These are phyloP conservation scores for Craseonycteris thonglongyai DNA, from an alignment of 2,113 vertebrate species.

Conservation along the genomic window DNA sequence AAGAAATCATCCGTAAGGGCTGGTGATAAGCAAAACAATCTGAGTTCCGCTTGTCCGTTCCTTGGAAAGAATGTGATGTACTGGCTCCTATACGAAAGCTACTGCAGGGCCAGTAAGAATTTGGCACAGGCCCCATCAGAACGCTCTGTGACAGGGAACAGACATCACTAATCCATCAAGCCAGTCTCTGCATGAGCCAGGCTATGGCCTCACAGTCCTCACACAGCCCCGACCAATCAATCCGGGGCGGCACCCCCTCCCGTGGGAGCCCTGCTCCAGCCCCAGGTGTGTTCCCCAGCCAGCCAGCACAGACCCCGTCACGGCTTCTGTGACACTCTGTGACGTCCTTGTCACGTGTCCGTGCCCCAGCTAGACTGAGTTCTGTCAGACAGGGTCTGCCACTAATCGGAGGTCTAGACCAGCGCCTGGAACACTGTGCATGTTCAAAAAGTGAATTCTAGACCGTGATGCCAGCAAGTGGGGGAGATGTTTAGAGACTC, in stretches of 20 bases:
- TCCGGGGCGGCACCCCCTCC: background rate
- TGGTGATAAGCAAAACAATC: background rate
- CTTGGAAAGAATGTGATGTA: background rate
- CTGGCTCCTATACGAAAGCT: background rate
- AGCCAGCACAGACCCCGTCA: accelerated
- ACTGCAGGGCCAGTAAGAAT: background rate
- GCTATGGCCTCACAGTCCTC: background rate
- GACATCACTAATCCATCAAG: background rate
- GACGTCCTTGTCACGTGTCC: background rate
- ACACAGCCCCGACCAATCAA: accelerated
- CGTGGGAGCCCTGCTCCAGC: background rate
- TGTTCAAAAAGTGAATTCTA: background rate
- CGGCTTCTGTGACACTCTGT: background rate
- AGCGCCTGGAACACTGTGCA: accelerated
- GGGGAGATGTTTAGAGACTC: background rate
- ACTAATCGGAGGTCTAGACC: accelerated
- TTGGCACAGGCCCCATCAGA: background rate
- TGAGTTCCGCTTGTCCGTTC: background rate
- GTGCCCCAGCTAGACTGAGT: background rate
- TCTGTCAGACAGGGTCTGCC: background rate
- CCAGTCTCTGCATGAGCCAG: background rate
- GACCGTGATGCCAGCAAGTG: background rate
- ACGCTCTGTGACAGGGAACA: background rate
- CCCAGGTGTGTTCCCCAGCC: background rate
- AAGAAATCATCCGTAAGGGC: background rate